These are phyloP conservation scores for Paragorgia papillata DNA, from an alignment of 92 coral and sea anemone genomes.

Conservation along the genomic window DNA sequence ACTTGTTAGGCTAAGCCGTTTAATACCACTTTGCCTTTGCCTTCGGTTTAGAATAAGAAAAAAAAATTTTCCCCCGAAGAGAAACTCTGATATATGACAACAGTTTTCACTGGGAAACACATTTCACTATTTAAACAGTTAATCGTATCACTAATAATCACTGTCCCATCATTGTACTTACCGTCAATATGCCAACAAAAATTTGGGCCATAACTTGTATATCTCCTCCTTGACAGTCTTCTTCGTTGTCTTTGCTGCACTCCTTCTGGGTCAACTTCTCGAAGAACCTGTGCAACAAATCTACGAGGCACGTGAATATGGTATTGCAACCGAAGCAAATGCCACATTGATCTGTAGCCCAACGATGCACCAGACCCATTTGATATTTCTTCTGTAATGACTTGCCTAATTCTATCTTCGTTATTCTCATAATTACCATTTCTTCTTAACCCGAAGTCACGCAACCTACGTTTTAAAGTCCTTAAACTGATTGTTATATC, in stretches of 20 bases:
- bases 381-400: conserved; percentile 23
- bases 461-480: too few relatives aligned
- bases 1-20: too few relatives aligned
- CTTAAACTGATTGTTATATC: conserved; percentile 45
- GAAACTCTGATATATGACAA: too few relatives aligned
- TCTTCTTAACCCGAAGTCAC: conserved; percentile 46
- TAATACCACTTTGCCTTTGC: too few relatives aligned
- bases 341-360: conserved; percentile 65
- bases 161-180: conserved; percentile 31
- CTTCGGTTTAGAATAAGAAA: too few relatives aligned
- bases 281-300: conserved; percentile 36
- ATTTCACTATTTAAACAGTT: too few relatives aligned
- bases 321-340: conserved; percentile 47
- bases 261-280: conserved; percentile 60
- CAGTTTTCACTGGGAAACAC: too few relatives aligned
- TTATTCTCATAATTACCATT: conserved; percentile 38
- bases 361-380: conserved; percentile 47
- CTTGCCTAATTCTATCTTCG: conserved; percentile 22
- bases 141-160: too few relatives aligned
- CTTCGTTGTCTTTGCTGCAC: conserved; percentile 52
- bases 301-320: conserved; percentile 53
- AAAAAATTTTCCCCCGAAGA: too few relatives aligned
- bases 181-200: conserved; percentile 70
- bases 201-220: conserved; percentile 59
- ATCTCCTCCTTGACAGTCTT: conserved; percentile 31